These are phyloP conservation scores for Nannospalax galili DNA, from an alignment of 2,113 vertebrate genomes.

Conservation along the genomic window DNA sequence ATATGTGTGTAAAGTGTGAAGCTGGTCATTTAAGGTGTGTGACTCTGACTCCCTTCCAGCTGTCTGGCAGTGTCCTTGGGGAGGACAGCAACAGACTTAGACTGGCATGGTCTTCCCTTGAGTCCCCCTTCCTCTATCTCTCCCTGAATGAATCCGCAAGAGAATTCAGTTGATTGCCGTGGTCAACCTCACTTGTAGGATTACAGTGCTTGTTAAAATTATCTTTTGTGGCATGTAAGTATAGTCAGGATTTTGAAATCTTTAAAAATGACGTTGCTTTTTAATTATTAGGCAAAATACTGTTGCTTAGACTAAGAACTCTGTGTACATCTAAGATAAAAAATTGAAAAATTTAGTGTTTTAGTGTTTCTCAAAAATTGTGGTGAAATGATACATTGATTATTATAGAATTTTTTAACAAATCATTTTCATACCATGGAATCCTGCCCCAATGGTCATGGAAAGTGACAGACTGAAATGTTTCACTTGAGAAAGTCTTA, in stretches of 20 bases:
- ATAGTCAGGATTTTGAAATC: neutral
- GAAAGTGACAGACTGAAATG: neutral
- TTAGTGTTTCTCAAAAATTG: neutral
- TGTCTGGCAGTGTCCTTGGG: neutral
- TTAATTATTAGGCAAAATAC: neutral
- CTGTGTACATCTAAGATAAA: neutral
- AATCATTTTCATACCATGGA: neutral
- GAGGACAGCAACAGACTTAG: neutral
- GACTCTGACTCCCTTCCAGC: neutral
- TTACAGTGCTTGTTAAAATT: conserved; percentile 49
- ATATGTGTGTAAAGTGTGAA: neutral
- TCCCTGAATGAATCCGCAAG: neutral
- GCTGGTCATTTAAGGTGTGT: neutral
- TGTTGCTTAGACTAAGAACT: neutral
- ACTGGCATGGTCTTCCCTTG: neutral
- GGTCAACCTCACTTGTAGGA: neutral
- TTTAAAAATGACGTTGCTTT: neutral
- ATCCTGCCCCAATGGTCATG: neutral
- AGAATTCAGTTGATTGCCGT: neutral
- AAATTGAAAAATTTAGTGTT: neutral
- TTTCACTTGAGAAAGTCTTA: neutral
- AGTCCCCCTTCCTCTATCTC: neutral
- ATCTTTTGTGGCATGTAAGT: neutral
- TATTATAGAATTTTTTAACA: neutral
- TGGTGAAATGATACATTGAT: neutral